Base-by-base conservation (phyloP, 1,140 invertebrate species). In the Drosophila lowei region DNA sequence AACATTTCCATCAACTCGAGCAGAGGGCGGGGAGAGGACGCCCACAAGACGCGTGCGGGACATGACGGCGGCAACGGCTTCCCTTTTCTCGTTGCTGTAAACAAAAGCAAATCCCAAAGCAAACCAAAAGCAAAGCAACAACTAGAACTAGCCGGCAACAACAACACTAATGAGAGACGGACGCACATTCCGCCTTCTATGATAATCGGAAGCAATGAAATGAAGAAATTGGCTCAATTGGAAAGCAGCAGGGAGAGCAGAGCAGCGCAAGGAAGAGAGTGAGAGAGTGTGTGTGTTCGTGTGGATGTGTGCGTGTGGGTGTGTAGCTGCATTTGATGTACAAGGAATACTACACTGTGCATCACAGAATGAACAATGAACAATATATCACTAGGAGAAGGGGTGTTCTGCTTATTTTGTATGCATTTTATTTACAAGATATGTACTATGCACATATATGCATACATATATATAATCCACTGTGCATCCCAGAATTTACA, bases 141-240 rank as follows among this genome's bases (percentile, higher is more conserved):
- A 76, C 48, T 72, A 60, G 18, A 74, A 75, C 72, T 74, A 67
- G 71, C 71, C 71, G 71, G 72, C 72, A 74, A 72, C 48, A 63
- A 63, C 59, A 65, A 56, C 30, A 56, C 43, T 44, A 61, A 53
- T 30, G 42, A 44, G 49, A 53, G 21, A 28, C 25, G 25, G 41
- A 62, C 21, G 41, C 30, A 53, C 61, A 66, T 72, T 56, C 68
- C 73, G 72, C 66, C 66, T 76, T 62, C 75, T 70, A 61, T 66
- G 75, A 74, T 85, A 88, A 86, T 86, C 81, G 81, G 81, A 85
- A 86, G 78, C 83, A 86, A 88, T 86, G 74, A 73, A 80, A 81
- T 63, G 41, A 74, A 81, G 74, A 86, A 88, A 86, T 86, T 86
- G 84, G 81, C 81, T 86, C 81, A 86, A 86, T 88, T 88, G 81